phyloP scores from a whole-genome alignment of 1,140 invertebrate genomes.

The Bathynomus jamesi region DNA sequence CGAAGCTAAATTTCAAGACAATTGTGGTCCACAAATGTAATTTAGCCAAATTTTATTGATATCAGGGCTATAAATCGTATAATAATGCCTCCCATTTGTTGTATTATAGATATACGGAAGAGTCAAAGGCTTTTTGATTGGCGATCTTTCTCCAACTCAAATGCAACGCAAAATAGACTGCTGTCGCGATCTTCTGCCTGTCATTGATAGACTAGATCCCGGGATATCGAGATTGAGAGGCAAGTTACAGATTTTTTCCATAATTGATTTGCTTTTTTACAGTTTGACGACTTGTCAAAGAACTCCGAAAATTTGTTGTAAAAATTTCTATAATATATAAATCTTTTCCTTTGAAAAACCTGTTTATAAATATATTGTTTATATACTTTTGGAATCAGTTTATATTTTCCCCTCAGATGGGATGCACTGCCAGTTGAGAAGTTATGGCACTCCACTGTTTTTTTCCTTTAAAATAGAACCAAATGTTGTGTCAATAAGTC shows the following conservation, averaged over 20 bases:
- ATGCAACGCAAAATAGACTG: constrained; percentile 13
- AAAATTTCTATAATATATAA: neutral
- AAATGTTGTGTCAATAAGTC: too few species aligned
- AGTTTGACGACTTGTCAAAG: too few species aligned
- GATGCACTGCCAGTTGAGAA: too few species aligned
- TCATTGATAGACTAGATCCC: constrained; percentile 8
- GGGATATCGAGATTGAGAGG: constrained; percentile 19
- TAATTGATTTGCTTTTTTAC: too few species aligned
- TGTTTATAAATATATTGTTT: neutral
- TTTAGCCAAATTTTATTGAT: too few species aligned
- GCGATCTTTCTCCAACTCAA: constrained; percentile 3
- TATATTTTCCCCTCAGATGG: too few species aligned
- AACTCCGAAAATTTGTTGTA: neutral
- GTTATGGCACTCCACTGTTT: too few species aligned
- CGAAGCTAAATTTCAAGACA: too few species aligned
- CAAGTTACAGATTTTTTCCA: neutral
- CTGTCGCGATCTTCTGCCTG: constrained; percentile 8
- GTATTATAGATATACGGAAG: constrained; percentile 17
- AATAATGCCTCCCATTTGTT: too few species aligned
- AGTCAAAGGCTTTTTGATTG: neutral
- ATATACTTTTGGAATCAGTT: neutral
- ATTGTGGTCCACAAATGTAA: too few species aligned
- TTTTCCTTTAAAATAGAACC: too few species aligned
- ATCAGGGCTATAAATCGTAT: too few species aligned
- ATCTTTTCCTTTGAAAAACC: neutral